A percentile compares a stretch with the other conserved stretches of the same genome.
These are phyloP conservation scores for Hylomyscus alleni DNA, from an alignment of 2,797 vertebrate species.

Conservation along the genomic window DNA sequence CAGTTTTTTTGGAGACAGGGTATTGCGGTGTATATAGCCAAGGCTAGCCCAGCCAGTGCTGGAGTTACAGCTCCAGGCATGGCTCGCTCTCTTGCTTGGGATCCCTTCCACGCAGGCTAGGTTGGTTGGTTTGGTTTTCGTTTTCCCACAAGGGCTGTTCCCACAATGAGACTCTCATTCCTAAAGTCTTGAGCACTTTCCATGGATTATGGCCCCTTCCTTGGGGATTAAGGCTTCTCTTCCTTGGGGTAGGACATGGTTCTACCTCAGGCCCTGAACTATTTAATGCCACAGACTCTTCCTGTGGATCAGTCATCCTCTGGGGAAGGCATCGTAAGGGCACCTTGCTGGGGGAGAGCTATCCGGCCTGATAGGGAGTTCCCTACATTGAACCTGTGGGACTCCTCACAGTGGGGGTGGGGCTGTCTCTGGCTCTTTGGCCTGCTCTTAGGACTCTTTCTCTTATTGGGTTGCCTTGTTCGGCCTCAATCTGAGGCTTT, in stretches of 20 bases:
- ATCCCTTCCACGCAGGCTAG: background rate
- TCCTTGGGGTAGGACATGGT: background rate
- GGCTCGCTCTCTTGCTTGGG: background rate
- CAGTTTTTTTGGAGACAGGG: background rate
- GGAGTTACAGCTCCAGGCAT: background rate
- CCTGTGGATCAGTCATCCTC: background rate
- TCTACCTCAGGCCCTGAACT: slow-evolving; percentile 12
- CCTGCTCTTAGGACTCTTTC: background rate
- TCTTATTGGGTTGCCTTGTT: background rate
- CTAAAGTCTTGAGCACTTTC: background rate
- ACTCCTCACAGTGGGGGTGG: too few relatives aligned
- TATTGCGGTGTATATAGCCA: background rate
- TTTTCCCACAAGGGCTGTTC: background rate
- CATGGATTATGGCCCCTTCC: background rate
- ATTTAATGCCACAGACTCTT: background rate
- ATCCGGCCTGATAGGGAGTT: background rate
- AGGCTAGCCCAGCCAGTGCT: background rate
- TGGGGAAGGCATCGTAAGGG: background rate
- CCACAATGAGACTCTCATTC: background rate
- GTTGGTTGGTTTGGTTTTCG: background rate
- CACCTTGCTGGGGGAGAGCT: background rate
- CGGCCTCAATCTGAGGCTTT: background rate
- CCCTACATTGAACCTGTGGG: background rate
- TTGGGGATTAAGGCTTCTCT: background rate
- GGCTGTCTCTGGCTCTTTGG: background rate